phyloP scores from a whole-genome alignment of 2,797 vertebrate genomes.

The Schizopygopsis pylzovi region DNA sequence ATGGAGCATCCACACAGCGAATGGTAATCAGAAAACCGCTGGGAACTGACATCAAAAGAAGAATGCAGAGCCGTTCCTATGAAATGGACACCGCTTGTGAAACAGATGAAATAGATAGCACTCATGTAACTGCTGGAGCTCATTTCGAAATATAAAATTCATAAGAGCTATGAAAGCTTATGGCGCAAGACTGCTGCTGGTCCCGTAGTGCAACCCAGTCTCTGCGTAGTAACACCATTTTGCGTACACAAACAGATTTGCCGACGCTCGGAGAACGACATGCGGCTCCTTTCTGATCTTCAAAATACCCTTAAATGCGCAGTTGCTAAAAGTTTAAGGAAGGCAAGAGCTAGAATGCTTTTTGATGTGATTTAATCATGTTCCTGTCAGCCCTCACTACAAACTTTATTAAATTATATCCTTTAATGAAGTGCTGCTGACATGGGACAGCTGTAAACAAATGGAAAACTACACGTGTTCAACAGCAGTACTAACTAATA shows the following conservation, averaged over 20 bases:
- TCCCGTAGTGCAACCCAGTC: too few species aligned
- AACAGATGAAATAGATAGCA: conserved; percentile 59
- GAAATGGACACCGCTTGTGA: conserved; percentile 63
- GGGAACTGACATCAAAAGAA: conserved; percentile 55
- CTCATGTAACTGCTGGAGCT: conserved; percentile 56
- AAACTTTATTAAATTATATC: conserved; percentile 73
- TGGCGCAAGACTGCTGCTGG: conserved; percentile 30
- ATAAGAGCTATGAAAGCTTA: conserved; percentile 61
- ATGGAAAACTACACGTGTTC: conserved; percentile 1
- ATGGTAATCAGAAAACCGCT: conserved; percentile 62
- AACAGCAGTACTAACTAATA: not conserved
- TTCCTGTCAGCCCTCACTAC: conserved; percentile 76
- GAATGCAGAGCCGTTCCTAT: conserved; percentile 58
- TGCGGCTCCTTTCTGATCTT: conserved; percentile 4
- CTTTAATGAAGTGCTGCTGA: conserved; percentile 71
- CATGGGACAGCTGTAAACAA: conserved; percentile 69
- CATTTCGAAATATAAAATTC: conserved; percentile 63
- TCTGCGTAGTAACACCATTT: conserved; percentile 30
- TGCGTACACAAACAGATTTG: conserved; percentile 55
- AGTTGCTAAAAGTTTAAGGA: conserved; percentile 80
- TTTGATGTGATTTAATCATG: conserved; percentile 77
- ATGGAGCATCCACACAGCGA: conserved; percentile 72
- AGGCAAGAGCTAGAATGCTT: conserved; percentile 74
- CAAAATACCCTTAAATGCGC: conserved; percentile 69
- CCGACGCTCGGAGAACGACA: conserved; percentile 10